Percentiles rank a stretch among this genome's conserved stretches.
phyloP scores from a whole-genome alignment of 2,888 invertebrate species.

The Acanthosepion lycidas region DNA sequence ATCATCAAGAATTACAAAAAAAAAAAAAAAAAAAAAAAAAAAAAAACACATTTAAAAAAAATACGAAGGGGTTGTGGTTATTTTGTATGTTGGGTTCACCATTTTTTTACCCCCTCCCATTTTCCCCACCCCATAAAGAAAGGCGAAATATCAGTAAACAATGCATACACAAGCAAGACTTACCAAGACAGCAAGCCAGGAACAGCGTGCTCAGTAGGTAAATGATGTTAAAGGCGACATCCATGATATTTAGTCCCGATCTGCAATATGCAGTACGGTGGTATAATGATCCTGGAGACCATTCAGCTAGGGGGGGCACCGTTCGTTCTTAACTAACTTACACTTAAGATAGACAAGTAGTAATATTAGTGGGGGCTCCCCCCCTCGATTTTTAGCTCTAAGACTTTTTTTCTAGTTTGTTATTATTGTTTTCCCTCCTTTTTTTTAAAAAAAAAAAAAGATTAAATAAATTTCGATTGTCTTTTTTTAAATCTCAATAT shows the following conservation, averaged over 20 bases:
- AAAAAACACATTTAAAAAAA: no score
- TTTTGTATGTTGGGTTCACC: no score
- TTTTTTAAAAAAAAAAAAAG: not conserved
- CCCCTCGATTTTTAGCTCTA: constrained; percentile 7
- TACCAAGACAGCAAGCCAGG: not conserved
- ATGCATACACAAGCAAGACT: not conserved
- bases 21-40: no score
- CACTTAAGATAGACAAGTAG: not conserved
- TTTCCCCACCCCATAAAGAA: not conserved
- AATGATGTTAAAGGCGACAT: not conserved
- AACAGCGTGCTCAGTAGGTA: constrained; percentile 45
- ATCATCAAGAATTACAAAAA: no score
- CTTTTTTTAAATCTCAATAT: no score
- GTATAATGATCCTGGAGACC: constrained; percentile 25
- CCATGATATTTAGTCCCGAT: constrained; percentile 40
- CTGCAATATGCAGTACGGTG: constrained; percentile 45
- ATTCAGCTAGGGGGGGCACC: constrained; percentile 36
- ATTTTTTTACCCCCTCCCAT: not conserved
- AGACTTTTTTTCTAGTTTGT: not conserved
- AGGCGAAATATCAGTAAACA: not conserved
- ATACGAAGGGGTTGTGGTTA: no score
- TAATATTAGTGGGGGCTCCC: not conserved
- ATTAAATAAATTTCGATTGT: not conserved
- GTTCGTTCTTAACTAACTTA: constrained; percentile 33
- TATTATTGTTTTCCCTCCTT: not conserved